Base-by-base conservation (phyloP, 1,140 invertebrate genomes). In the Steinernema khuongi region DNA sequence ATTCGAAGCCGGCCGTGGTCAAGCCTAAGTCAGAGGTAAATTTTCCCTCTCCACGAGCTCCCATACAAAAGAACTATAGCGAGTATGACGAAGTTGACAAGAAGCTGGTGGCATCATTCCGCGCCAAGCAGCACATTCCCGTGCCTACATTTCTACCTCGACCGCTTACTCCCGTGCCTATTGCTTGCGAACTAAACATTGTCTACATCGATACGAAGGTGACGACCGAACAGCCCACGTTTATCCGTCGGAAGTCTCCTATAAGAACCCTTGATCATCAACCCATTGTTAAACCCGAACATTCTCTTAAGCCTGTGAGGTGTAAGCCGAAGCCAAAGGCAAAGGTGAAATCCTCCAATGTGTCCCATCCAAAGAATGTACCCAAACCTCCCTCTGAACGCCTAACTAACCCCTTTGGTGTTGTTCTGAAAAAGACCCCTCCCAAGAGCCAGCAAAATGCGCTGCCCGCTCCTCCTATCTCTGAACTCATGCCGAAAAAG, bases 381-480 rank as follows among this genome's bases (percentile, higher is more conserved):
- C 11, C 22, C 14, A 60, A 60, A 60, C 50, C 7, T 2, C 26
- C 50, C 50, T 4, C 22, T 14, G 26, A 60, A 7, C 50, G 19
- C 50, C 26, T 22, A n/a, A n/a, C 50, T 26, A 60, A 60, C 26
- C 50, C 19, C 2, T 60, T 60, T 22, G 50, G 50, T 26, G 50
- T 60, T 60, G 50, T 60, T 60, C 50, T 60, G 4, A 60, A 60
- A 60, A 60, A 60, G 26, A 22, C 26, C 50, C 22, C 50, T 22
- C 50, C n/a, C n/a, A n/a, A n/a, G n/a, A n/a, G 50, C 4, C 50
- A 60, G 26, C 50, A 60, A 60, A 60, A 60, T 60, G 50, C 50
- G 50, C 19, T 60, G 14, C 50, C 50, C 7, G 50, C 50, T 60
- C 50, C 50, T 60, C 50, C 50, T 60, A 60, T 60, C 26, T 75